Evolutionary conservation across 2,888 invertebrate genomes (phyloP), one percentile per base, ranked within the genome.

Genomic region (Euclidia mi): DNA sequence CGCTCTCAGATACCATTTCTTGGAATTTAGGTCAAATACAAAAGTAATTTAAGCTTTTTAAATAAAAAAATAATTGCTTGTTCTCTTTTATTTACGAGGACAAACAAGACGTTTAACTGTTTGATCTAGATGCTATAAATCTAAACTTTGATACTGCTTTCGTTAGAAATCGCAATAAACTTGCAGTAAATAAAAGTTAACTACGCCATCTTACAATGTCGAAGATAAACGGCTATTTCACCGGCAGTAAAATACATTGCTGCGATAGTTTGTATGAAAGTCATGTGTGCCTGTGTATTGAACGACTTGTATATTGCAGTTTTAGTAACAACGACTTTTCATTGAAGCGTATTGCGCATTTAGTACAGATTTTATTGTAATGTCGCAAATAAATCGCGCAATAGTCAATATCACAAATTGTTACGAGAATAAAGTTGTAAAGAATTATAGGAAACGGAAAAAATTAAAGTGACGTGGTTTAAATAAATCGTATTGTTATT

Each of bases 91-190:
- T 7, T 25, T 7, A 25, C 6, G 4, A 3, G 3, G 7, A 25
- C 20, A 25, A 25, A 3, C 20, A 25, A 25, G 20, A 7, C 20
- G 4, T 25, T 25, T 3, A 11, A 32, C 12, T 40, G 7, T 6
- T 6, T 7, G 12, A 15, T 25, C 20, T 25, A 25, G 20, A 38
- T 14, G 41, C 38, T 6, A 49, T 49, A 42, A 42, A 37, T 37
- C 31, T 14, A 37, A 25, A 20, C 37, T 25, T 11, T 28, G 34
- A 12, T 38, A 44, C 14, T 14, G 17, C 44, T 44, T 31, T 14
- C 44, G 65, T 49, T 29, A 47, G 56, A 71, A 72, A 48, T 65
- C 59, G 42, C 69, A 38, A 52, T 68, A 59, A 72, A 72, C 43
- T 55, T 45, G 53, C 56, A 32, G 51, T 53, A 49, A 55, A 71